Percentiles rank a stretch among this genome's conserved stretches.
Conservation (phyloP, 1,140 invertebrate species). For the Drosophila insularis region DNA sequence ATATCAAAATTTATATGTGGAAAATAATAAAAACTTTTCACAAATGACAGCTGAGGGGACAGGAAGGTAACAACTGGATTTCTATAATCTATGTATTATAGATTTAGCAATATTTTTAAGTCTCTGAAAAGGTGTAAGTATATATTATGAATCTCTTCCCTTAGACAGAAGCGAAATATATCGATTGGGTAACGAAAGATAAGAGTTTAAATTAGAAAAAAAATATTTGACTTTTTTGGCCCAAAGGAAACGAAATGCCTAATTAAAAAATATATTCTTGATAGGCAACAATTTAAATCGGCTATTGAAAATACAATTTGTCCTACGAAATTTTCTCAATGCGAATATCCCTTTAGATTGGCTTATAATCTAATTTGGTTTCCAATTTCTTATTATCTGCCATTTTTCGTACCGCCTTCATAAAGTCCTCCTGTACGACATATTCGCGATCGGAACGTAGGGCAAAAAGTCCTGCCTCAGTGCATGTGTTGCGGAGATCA, state of each 20-base stretch:
- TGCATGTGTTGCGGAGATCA: constrained; percentile 99
- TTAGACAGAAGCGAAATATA: too few species aligned
- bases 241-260: too few species aligned
- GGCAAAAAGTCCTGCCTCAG: constrained; percentile 98
- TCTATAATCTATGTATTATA: too few species aligned
- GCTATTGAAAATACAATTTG: background rate
- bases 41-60: too few species aligned
- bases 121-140: too few species aligned
- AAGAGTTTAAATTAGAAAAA: too few species aligned
- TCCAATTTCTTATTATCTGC: constrained; percentile 99
- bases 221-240: too few species aligned
- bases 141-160: too few species aligned
- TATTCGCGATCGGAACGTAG: constrained; percentile 92
- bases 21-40: background rate
- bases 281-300: background rate
- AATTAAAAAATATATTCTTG: background rate
- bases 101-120: too few species aligned
- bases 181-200: too few species aligned
- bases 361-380: constrained; percentile 99
- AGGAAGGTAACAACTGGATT: too few species aligned
- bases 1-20: background rate
- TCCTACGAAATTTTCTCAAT: too few species aligned
- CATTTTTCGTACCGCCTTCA: constrained; percentile 99
- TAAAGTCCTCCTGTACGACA: constrained; percentile 98
- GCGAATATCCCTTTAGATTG: constrained; percentile 88